Percentiles rank a stretch among this genome's conserved stretches.
Conservation (phyloP, 92 coral and sea anemone species). For the Phenganax marumi region DNA sequence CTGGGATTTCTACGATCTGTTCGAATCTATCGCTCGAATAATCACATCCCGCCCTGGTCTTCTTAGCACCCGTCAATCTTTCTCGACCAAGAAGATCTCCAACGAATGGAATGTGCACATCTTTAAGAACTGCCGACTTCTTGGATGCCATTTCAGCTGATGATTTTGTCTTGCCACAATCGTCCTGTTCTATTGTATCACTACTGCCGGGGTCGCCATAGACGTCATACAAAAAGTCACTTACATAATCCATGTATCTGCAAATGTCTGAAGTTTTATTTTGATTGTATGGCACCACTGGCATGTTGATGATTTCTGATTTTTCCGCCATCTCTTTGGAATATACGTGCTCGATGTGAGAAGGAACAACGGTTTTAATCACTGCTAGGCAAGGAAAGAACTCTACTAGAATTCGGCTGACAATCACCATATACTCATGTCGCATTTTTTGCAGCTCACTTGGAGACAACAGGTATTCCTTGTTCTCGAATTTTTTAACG, state of each 20-base stretch:
- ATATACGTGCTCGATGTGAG: constrained; percentile 39
- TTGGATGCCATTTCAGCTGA: too few relatives aligned
- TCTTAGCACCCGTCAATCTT: constrained; percentile 56
- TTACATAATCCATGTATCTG: background rate
- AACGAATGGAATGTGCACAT: constrained; percentile 27
- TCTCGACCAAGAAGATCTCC: constrained; percentile 55
- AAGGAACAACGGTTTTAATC: constrained; percentile 40
- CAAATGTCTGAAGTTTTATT: constrained; percentile 1
- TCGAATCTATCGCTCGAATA: constrained; percentile 35
- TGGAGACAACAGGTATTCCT: constrained; percentile 37
- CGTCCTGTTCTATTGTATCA: too few relatives aligned
- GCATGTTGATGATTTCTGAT: constrained; percentile 50
- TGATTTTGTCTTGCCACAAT: too few relatives aligned
- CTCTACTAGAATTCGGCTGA: constrained; percentile 21
- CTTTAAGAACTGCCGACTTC: too few relatives aligned
- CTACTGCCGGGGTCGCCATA: background rate
- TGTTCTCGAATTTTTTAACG: constrained; percentile 49
- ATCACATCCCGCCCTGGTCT: constrained; percentile 51
- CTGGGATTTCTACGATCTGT: constrained; percentile 31
- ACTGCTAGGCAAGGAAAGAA: constrained; percentile 50
- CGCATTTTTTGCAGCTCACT: constrained; percentile 49
- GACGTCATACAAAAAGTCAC: background rate
- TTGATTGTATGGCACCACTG: constrained; percentile 27
- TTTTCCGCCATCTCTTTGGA: constrained; percentile 57
- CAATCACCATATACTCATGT: constrained; percentile 45